Percentiles rank a stretch among this genome's conserved stretches.
These are phyloP conservation scores for Campoletis raptor DNA, from an alignment of 2,888 invertebrate species.

Conservation along the genomic window DNA sequence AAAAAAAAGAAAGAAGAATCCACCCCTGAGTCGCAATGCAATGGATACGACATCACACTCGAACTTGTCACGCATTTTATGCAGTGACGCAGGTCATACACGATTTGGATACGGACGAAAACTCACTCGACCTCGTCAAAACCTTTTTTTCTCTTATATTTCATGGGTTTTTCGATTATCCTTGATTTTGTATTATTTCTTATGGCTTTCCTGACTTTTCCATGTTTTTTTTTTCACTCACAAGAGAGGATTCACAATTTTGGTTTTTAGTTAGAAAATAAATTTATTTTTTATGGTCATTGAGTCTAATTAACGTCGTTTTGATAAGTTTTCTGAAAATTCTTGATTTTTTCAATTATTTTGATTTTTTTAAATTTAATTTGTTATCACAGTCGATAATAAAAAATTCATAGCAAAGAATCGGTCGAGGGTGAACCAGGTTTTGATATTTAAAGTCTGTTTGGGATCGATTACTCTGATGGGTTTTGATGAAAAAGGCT, in stretches of 20 bases:
- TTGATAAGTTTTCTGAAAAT: too few species aligned
- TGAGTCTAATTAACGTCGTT: neutral
- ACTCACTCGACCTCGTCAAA: conserved; percentile 49
- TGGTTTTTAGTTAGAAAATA: neutral
- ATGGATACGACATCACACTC: conserved; percentile 58
- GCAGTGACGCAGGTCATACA: conserved; percentile 18
- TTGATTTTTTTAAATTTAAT: neutral
- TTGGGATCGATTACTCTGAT: conserved; percentile 65
- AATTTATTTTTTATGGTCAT: too few species aligned
- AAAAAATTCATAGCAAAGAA: conserved; percentile 37
- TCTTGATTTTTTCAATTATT: neutral
- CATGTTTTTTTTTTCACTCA: neutral
- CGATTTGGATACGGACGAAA: conserved; percentile 40
- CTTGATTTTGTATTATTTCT: conserved; percentile 18
- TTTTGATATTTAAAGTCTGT: conserved; percentile 44
- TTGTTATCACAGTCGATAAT: conserved; percentile 29
- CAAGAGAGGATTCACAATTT: too few species aligned
- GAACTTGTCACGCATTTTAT: conserved; percentile 27
- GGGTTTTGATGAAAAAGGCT: conserved; percentile 7
- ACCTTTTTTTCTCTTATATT: conserved; percentile 17
- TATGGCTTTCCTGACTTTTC: neutral
- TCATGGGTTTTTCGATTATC: conserved; percentile 36
- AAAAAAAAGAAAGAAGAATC: conserved; percentile 67
- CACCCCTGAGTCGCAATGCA: conserved; percentile 69
- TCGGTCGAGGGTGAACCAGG: conserved; percentile 29